Base-by-base conservation (phyloP, 2,888 invertebrate genomes). In the Melolontha melolontha region DNA sequence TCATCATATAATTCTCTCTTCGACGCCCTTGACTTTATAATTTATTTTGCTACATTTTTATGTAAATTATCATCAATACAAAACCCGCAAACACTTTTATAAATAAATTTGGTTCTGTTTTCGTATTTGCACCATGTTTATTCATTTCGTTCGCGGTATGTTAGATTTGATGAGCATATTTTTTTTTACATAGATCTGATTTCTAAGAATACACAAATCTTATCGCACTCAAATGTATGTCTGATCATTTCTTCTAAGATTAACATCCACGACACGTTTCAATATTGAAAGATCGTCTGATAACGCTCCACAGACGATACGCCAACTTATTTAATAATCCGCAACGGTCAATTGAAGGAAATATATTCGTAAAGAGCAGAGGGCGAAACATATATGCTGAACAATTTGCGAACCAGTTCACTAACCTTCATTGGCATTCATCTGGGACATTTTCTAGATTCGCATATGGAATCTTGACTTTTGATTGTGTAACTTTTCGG, bases 351-450 rank as follows among this genome's bases (percentile, higher is more conserved):
- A 59, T 59, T 59, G 59, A 14, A 59, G 59, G 59, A 59, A 59
- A 57, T 10, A 14, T n/a, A 10, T 44, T 29, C 27, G 29, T 41
- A 16, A 34, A 10, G n/a, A 11, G 44, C 42, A 44, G 29, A 29
- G 59, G 59, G 41, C 59, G 29, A 54, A 54, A 40, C 22, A 50
- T 40, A 40, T 39, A 54, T 54, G 40, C 54, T 39, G 16, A 44
- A 59, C 44, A 44, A 59, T 59, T 44, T 59, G 29, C 59, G 44
- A 59, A 59, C 44, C 59, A 59, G 59, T 59, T 59, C 59, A 59
- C 59, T 59, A 59, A 59, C 59, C 59, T 59, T 59, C 59, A 59
- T 59, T 59, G 59, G 29, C 59, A 59, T 59, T 59, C 59, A 59
- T 59, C 59, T 42, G 59, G 44, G 44, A 59, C 59, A 27, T 59